Evolutionary conservation across 2,113 vertebrate species (phyloP).

Genomic region (Collichthys lucidus): DNA sequence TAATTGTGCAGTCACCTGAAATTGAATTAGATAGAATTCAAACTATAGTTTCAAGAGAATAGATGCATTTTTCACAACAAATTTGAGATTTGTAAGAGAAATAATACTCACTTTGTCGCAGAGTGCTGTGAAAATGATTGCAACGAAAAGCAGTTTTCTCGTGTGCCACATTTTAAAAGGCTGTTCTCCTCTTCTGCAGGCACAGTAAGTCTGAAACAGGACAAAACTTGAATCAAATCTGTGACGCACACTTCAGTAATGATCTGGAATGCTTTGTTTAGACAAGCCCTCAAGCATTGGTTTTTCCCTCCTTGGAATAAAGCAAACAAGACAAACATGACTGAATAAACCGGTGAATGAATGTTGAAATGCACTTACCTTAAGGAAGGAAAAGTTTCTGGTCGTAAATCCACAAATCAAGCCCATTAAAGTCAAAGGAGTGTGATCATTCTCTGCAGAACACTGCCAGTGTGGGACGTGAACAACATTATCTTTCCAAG

Average conservation of each 20-base stretch:
- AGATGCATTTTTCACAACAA: background rate
- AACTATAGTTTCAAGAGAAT: constrained; percentile 9
- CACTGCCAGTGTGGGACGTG: background rate
- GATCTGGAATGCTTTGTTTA: constrained; percentile 17
- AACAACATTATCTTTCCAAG: constrained; percentile 14
- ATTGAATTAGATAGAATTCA: background rate
- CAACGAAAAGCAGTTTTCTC: constrained; percentile 22
- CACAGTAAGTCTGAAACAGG: constrained; percentile 12
- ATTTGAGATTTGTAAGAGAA: background rate
- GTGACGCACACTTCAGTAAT: background rate
- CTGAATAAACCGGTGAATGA: background rate
- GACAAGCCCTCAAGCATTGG: constrained; percentile 6
- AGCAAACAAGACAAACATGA: background rate
- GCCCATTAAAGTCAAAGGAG: constrained; percentile 2
- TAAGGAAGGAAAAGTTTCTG: background rate
- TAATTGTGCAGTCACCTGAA: constrained; percentile 34
- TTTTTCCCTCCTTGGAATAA: background rate
- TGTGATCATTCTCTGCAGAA: background rate
- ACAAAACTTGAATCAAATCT: constrained; percentile 17
- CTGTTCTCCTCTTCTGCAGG: background rate
- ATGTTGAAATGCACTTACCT: constrained; percentile 49
- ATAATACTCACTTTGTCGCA: constrained; percentile 52
- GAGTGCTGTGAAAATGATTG: constrained; percentile 32
- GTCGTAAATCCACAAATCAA: background rate
- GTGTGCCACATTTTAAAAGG: constrained; percentile 50